Conservation (phyloP, 2,888 invertebrate species). For the Gasteruption jaculator region DNA sequence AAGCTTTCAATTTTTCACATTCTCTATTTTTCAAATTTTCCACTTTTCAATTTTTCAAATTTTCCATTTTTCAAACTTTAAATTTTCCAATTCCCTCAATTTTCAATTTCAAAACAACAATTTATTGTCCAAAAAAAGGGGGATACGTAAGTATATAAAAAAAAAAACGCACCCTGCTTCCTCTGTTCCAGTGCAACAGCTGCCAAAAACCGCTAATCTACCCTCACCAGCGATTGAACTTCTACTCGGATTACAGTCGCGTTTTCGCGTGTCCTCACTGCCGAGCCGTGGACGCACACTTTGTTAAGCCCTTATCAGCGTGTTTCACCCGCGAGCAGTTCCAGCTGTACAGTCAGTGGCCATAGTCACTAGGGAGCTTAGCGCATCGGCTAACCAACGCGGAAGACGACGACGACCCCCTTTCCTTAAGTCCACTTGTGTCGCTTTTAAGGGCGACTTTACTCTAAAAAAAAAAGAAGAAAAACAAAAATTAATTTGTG, state of each 20-base stretch:
- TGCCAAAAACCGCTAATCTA: conserved; percentile 86
- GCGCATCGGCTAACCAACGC: conserved; percentile 36
- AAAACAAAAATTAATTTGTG: too few relatives aligned
- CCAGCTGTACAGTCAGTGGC: conserved; percentile 73
- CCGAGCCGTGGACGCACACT: conserved; percentile 86
- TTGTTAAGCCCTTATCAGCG: conserved; percentile 84
- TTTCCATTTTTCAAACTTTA: too few relatives aligned
- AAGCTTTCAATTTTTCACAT: too few relatives aligned
- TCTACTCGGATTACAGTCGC: conserved; percentile 93
- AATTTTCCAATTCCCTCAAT: too few relatives aligned
- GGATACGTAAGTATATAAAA: too few relatives aligned
- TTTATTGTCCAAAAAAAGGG: too few relatives aligned
- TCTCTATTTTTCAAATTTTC: too few relatives aligned
- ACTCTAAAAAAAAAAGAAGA: conserved; percentile 30
- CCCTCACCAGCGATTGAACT: conserved; percentile 81
- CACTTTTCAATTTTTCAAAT: too few relatives aligned
- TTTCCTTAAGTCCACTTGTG: conserved; percentile 42
- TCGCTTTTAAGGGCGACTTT: conserved; percentile 39
- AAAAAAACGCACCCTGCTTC: too few relatives aligned
- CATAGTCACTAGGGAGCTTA: conserved; percentile 63
- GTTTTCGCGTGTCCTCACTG: conserved; percentile 89
- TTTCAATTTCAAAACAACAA: too few relatives aligned
- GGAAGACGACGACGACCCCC: conserved; percentile 28
- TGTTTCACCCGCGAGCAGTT: conserved; percentile 75
- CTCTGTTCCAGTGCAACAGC: conserved; percentile 76